Percentiles rank a stretch among this genome's conserved stretches.
Conservation (phyloP, 2,797 vertebrate species). For the Smutsia temminckii region DNA sequence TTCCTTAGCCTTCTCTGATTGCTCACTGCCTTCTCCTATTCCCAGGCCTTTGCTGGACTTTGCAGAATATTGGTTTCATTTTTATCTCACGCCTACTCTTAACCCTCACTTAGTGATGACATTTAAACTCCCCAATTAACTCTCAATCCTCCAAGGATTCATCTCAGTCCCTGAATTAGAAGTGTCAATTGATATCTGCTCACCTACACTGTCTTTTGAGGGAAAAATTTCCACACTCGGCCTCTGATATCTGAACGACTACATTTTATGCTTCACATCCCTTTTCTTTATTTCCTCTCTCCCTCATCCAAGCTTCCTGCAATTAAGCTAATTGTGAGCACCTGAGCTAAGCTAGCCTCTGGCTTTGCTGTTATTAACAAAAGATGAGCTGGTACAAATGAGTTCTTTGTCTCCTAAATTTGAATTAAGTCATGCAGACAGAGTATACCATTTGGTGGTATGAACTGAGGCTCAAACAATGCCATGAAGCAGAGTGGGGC, state of each 20-base stretch:
- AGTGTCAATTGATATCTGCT: background rate
- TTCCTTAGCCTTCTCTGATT: background rate
- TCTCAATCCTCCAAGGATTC: background rate
- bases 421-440: conserved; percentile 21
- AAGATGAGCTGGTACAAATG: background rate
- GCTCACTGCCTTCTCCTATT: background rate
- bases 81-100: background rate
- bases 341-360: conserved; percentile 22
- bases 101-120: background rate
- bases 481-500: background rate
- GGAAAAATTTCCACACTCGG: background rate
- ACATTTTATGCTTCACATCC: background rate
- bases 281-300: background rate
- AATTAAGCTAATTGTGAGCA: conserved; percentile 46
- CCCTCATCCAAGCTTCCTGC: background rate
- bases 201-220: background rate
- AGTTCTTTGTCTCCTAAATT: conserved; percentile 26
- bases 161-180: background rate
- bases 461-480: background rate
- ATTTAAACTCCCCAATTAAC: background rate
- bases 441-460: background rate
- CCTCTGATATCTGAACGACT: background rate
- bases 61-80: background rate
- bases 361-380: background rate
- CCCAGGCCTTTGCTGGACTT: background rate